Percentiles rank a stretch among this genome's conserved stretches.
These are phyloP conservation scores for Priapulus caudatus DNA, from an alignment of 2,888 invertebrate genomes.

Conservation along the genomic window DNA sequence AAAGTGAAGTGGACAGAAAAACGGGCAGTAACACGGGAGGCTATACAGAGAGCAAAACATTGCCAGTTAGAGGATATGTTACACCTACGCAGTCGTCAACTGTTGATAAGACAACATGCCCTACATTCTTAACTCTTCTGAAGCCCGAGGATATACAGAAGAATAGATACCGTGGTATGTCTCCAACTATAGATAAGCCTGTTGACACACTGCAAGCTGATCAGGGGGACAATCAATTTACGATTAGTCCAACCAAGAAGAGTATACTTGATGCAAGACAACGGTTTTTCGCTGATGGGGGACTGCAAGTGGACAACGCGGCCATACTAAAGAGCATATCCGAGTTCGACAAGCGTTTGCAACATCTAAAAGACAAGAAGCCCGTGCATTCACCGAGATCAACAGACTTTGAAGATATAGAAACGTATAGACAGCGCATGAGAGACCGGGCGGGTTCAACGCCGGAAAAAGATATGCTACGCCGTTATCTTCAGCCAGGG, in stretches of 20 bases:
- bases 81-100: neutral
- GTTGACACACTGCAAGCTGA: neutral
- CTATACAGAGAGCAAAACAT: neutral
- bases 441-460: neutral
- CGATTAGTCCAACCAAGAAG: conserved; percentile 1
- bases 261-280: neutral
- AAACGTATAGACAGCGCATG: neutral
- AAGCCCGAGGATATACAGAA: neutral
- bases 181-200: neutral
- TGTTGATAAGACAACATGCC: neutral
- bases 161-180: neutral
- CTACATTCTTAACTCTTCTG: neutral
- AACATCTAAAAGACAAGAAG: neutral
- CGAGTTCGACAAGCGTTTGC: neutral
- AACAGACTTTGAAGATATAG: neutral
- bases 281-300: neutral
- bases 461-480: neutral
- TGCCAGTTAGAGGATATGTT: neutral
- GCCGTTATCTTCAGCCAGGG: too few species aligned
- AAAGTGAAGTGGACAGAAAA: neutral
- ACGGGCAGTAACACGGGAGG: neutral
- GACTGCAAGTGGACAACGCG: neutral
- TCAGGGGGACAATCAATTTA: neutral
- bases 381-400: neutral
- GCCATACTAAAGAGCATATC: conserved; percentile 1